Base-by-base conservation (phyloP, 1,140 invertebrate species). In the Euura saliciscinereae region DNA sequence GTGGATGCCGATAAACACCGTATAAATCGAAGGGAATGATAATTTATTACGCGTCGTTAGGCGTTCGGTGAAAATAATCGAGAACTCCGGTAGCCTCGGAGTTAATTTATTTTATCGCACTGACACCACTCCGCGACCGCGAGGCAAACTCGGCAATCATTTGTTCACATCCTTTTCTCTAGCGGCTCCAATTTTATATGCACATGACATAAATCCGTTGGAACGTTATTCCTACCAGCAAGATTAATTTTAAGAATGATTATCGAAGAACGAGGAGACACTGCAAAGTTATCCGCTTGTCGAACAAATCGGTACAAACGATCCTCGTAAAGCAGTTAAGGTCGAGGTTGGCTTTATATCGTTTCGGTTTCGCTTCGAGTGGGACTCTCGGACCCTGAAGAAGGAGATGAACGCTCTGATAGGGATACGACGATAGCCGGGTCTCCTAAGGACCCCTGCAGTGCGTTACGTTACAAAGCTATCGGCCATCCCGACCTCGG, bases 251-350 rank as follows among this genome's bases (percentile, higher is more conserved):
- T 28, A 28, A 28, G 28, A 28, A 28, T 28, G 28, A 28, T n/a
- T n/a, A n/a, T 28, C 28, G 28, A 28, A 28, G 28, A 28, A 28
- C 28, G 28, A 28, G 28, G 28, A 28, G 28, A 28, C 28, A 28
- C 0, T 28, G 28, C 51, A n/a, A 59, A n/a, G 51, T 59, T 59
- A 8, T 59, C 51, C 80, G n/a, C 82, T 86, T 86, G 86, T 87
- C 84, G 84, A 87, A 87, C 86, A 86, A 87, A 87, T 87, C 86
- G 85, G 85, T 87, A 87, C 86, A 87, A 87, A 87, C 85, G 86
- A 87, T 87, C 86, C 85, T 87, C 85, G 86, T 87, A 87, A 87
- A 87, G 82, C 85, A 86, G 84, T 87, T 86, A 86, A 83, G 85
- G 86, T 28, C 28, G 28, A 83, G 85, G 78, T 76, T 77, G 80